Evolutionary conservation across 2,797 vertebrate species (phyloP).

Genomic region (Orestias chungarensis): DNA sequence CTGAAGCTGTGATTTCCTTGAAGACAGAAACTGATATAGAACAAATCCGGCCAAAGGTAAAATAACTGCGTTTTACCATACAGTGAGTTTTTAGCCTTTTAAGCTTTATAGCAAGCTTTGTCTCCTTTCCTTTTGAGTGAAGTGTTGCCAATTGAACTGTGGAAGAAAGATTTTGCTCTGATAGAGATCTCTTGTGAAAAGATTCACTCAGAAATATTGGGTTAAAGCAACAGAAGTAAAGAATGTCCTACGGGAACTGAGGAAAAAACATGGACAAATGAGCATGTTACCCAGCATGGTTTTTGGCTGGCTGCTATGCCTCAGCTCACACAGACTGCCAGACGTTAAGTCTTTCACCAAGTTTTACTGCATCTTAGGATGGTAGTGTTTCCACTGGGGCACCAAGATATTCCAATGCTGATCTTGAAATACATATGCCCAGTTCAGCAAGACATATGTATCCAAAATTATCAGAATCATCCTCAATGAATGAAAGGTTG

Average conservation of each 20-base stretch:
- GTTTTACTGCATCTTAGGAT: constrained; percentile 39
- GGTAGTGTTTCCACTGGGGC: constrained; percentile 4
- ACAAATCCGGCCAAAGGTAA: constrained; percentile 14
- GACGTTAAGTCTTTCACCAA: constrained; percentile 48
- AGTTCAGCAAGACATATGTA: neutral
- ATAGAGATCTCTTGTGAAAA: constrained; percentile 72
- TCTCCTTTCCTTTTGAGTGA: constrained; percentile 59
- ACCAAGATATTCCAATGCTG: constrained; percentile 13
- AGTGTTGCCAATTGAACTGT: constrained; percentile 74
- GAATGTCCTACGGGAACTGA: constrained; percentile 59
- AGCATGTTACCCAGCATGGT: constrained; percentile 71
- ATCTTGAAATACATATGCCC: constrained; percentile 4
- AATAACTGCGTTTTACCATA: constrained; percentile 16
- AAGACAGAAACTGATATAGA: neutral
- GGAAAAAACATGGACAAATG: constrained; percentile 81
- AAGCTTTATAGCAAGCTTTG: constrained; percentile 34
- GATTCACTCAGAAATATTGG: constrained; percentile 64
- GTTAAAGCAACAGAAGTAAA: constrained; percentile 77
- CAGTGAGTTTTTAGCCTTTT: constrained; percentile 21
- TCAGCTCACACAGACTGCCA: constrained; percentile 59
- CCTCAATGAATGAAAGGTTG: neutral
- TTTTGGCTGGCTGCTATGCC: constrained; percentile 67
- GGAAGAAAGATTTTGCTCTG: constrained; percentile 71
- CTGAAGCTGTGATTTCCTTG: constrained; percentile 11
- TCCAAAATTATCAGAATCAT: constrained; percentile 2